Base-by-base conservation (phyloP, 2,888 invertebrate species). In the Noctua comes region DNA sequence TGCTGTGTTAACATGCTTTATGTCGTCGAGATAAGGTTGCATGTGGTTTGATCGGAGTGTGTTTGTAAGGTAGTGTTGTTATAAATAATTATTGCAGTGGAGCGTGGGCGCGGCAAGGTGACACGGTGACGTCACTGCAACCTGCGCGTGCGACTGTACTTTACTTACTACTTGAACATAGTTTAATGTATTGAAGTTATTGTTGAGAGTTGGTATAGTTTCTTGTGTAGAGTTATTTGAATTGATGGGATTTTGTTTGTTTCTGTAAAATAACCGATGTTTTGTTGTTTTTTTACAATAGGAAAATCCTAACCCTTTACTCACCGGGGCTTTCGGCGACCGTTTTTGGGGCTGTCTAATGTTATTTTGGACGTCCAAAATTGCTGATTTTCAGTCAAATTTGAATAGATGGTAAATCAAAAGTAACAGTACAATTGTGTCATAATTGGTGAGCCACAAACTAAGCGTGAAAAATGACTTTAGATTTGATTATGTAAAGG, bases 81-180 rank as follows among this genome's bases (percentile, higher is more conserved):
- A 84, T 90, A 87, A 88, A 84, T 90, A 88, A 88, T 89, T 79
- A 83, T 87, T 87, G 89, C 85, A 88, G 73, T 84, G 66, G 82
- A 80, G 80, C 87, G 93, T 92, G 90, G 92, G 92, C 88, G 92
- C 88, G 84, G 90, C 92, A 91, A 93, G 93, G 93, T 93, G 93
- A 93, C 92, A 90, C 82, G 80, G 79, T 94, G 93, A 94, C 92
- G 93, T 93, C 93, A 94, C 36, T 68, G 72, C 89, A 90, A 90
- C 90, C 90, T 88, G 90, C 89, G 88, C 88, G 16, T 31, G 73
- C 86, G 82, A 76, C 85, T 68, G 24, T 73, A 80, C 77, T 69
- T 68, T 71, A 79, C 81, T 82, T 84, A 78, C 80, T 84, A 86
- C 77, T 84, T 80, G 87, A 80, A 85, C 80, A 80, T 83, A 80